Percentiles rank a stretch among this genome's conserved stretches.
Conservation (phyloP, 2,888 invertebrate species). For the Drosophila fulvimacula region DNA sequence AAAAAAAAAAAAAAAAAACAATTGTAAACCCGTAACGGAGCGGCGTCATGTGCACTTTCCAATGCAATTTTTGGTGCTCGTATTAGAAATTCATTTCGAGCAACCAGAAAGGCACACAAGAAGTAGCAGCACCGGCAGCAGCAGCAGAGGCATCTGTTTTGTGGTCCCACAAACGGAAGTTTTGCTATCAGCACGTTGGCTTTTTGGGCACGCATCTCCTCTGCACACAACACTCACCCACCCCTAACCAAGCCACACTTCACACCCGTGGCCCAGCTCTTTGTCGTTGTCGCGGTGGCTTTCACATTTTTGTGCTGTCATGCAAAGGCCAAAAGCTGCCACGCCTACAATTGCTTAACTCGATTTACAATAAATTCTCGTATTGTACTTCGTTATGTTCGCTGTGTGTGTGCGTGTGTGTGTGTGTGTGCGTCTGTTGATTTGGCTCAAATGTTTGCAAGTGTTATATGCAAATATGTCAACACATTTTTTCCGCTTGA, state of each 20-base stretch:
- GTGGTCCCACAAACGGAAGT: slow-evolving; percentile 47
- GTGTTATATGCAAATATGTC: slow-evolving; percentile 27
- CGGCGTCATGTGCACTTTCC: slow-evolving; percentile 55
- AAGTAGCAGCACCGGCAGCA: not conserved
- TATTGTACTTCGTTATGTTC: slow-evolving; percentile 27
- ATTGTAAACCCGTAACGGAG: slow-evolving; percentile 58
- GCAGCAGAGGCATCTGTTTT: slow-evolving; percentile 24
- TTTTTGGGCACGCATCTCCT: slow-evolving; percentile 22
- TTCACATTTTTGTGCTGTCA: slow-evolving; percentile 59
- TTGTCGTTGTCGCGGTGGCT: slow-evolving; percentile 36
- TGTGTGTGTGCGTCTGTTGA: slow-evolving; percentile 16
- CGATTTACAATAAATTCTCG: slow-evolving; percentile 53
- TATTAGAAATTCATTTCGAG: slow-evolving; percentile 76
- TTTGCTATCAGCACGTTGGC: slow-evolving; percentile 51
- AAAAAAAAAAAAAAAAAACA: slow-evolving; percentile 57
- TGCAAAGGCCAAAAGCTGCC: slow-evolving; percentile 36
- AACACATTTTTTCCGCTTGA: slow-evolving; percentile 23
- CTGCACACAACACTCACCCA: not conserved
- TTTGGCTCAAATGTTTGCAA: slow-evolving; percentile 26
- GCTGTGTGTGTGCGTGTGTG: slow-evolving; percentile 3
- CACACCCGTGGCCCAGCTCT: not conserved
- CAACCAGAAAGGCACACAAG: slow-evolving; percentile 18
- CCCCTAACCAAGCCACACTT: not conserved
- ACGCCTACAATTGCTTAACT: slow-evolving; percentile 51
- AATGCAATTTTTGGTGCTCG: slow-evolving; percentile 63